Base-by-base conservation (phyloP, 2,888 invertebrate species). In the Volucella inanis region DNA sequence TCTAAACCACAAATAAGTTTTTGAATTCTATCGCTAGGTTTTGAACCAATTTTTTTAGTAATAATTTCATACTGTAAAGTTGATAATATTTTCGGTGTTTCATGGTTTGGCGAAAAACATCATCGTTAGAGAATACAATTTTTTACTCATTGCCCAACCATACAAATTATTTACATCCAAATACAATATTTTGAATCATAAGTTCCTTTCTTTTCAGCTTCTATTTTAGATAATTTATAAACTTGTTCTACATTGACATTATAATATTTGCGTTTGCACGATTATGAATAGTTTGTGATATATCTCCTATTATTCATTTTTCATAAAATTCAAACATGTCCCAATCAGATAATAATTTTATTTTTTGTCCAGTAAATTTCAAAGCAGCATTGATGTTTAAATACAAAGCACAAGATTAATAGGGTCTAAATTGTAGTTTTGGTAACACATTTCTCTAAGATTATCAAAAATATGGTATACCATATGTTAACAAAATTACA, bases 31-130 rank as follows among this genome's bases (percentile, higher is more conserved):
- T 50, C 41, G 22, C 52, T 71, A 11, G 41, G 50, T 61, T 71
- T 61, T 61, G 39, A 71, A 71, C 61, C 70, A 71, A 59, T 71
- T 71, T 47, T 57, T 10, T 68, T 68, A 55, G 55, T 50, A 12
- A 65, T 65, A 50, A 49, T 65, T 52, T 65, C 43, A 65, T 52
- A 15, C 15, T 50, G 50, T 65, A 64, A 64, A 14, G 10, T 50
- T 50, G 52, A 54, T 22, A 50, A 38, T 14, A 38, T 50, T 52
- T 65, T 49, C 14, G 18, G 18, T 18, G 18, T 18, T 18, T 18
- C 2, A 65, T 52, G 65, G 52, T 50, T 65, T 14, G 65, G 50
- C 41, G 65, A 41, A 50, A 18, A 52, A 45, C 54, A 55, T 67
- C 45, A 55, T 67, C 54, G 55, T 67, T 54, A 55, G 11, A 67